phyloP scores from a whole-genome alignment of 2,888 invertebrate species.

The Belgica antarctica region DNA sequence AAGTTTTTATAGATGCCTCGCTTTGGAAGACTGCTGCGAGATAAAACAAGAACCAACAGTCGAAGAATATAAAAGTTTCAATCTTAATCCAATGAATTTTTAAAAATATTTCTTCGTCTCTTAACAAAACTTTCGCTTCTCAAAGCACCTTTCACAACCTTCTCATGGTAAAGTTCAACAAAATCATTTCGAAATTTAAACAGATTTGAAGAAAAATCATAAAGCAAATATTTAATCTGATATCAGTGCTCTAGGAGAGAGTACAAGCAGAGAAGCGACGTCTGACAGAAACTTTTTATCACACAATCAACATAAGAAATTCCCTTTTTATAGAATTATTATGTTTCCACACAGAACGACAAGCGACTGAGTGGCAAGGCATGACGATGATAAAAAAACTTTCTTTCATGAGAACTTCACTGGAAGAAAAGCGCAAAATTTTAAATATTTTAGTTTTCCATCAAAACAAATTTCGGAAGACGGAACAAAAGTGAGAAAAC shows the following conservation, averaged over 20 bases:
- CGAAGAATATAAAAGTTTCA: background rate
- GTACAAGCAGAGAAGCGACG: background rate
- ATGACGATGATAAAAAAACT: background rate
- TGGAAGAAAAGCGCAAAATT: no score
- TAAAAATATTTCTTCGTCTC: no score
- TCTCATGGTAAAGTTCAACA: background rate
- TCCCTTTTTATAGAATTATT: conserved; percentile 20
- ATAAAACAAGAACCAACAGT: background rate
- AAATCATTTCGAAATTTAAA: background rate
- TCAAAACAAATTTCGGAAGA: no score
- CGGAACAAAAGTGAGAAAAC: no score
- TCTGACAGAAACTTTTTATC: conserved; percentile 12
- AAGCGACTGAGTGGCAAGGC: background rate
- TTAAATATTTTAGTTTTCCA: no score
- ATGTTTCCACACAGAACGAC: no score
- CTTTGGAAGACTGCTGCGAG: no score
- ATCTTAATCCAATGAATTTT: background rate
- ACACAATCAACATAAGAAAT: conserved; percentile 38
- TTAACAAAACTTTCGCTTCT: no score
- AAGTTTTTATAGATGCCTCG: background rate
- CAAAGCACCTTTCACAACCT: background rate
- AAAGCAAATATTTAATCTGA: conserved; percentile 37
- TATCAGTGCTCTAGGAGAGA: no score
- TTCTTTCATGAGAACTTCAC: background rate
- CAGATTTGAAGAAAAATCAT: conserved; percentile 14